Conservation (phyloP, 2,113 vertebrate species). For the Ciconia stormi region DNA sequence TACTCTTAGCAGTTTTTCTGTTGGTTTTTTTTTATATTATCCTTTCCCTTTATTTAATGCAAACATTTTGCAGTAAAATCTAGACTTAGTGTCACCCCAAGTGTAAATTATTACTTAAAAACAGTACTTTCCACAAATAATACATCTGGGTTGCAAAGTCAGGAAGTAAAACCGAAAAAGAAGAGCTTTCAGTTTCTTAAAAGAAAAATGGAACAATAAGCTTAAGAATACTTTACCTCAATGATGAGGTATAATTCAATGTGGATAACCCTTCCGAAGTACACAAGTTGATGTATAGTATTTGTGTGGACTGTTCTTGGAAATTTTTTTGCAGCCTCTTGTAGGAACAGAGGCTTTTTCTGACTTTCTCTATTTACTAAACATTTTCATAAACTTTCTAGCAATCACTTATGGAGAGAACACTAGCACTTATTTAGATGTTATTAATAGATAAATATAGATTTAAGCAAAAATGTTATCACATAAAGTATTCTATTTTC, state of each 20-base stretch:
- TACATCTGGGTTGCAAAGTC: not conserved
- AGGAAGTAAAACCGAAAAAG: not conserved
- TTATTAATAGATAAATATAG: not conserved
- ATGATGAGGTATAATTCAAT: not conserved
- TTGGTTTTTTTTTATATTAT: not conserved
- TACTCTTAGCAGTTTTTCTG: not conserved
- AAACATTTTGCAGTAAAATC: not conserved
- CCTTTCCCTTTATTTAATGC: not conserved
- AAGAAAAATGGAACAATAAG: not conserved
- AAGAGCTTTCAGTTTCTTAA: not conserved
- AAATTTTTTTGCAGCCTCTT: not conserved
- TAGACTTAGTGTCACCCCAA: not conserved
- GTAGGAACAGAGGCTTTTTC: not conserved
- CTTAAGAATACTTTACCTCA: not conserved
- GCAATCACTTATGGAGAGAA: not conserved
- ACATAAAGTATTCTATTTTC: not conserved
- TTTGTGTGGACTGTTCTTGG: not conserved
- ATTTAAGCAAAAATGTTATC: not conserved
- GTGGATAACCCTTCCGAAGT: not conserved
- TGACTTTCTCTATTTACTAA: not conserved
- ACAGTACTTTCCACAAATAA: conserved; percentile 5
- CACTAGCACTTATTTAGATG: not conserved
- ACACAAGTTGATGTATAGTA: not conserved
- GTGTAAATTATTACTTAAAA: conserved; percentile 1
- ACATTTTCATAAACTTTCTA: not conserved